Evolutionary conservation across 2,888 invertebrate genomes (phyloP).

Genomic region (Cynaeus angustus): DNA sequence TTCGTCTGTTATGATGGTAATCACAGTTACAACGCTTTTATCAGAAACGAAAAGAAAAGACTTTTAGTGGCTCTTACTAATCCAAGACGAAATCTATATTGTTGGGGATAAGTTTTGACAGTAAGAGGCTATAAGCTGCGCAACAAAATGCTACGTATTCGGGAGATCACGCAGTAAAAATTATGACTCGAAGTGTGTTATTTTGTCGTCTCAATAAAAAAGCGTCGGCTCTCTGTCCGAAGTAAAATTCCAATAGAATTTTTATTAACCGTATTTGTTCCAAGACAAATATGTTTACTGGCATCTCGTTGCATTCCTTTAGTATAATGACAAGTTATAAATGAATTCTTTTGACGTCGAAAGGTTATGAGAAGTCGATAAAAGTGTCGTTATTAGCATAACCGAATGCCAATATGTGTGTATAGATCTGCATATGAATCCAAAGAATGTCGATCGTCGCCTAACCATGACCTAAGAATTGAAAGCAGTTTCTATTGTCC

Average conservation of each 20-base stretch:
- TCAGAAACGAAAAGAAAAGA: neutral
- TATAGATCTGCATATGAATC: slow-evolving; percentile 50
- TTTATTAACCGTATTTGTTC: slow-evolving; percentile 43
- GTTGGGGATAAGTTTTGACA: slow-evolving; percentile 9
- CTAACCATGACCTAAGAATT: slow-evolving; percentile 59
- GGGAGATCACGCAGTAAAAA: slow-evolving; percentile 23
- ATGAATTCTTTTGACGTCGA: slow-evolving; percentile 41
- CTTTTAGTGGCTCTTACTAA: neutral
- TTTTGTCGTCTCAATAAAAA: slow-evolving; percentile 27
- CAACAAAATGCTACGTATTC: neutral
- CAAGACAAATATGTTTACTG: slow-evolving; percentile 46
- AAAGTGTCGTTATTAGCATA: slow-evolving; percentile 52
- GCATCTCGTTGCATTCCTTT: slow-evolving; percentile 23
- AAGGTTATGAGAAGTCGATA: slow-evolving; percentile 47
- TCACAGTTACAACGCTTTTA: too few species aligned
- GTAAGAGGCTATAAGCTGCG: slow-evolving; percentile 1
- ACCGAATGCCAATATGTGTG: slow-evolving; percentile 50
- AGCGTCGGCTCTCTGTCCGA: slow-evolving; percentile 2
- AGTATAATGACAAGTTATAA: slow-evolving; percentile 47
- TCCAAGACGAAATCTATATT: slow-evolving; percentile 4
- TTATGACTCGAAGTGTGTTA: slow-evolving; percentile 13
- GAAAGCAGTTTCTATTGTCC: slow-evolving; percentile 63
- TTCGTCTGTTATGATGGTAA: too few species aligned
- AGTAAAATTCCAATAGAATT: slow-evolving; percentile 34
- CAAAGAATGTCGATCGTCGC: slow-evolving; percentile 41